These are phyloP conservation scores for Drosophila nannoptera DNA, from an alignment of 1,140 invertebrate genomes.

Conservation along the genomic window DNA sequence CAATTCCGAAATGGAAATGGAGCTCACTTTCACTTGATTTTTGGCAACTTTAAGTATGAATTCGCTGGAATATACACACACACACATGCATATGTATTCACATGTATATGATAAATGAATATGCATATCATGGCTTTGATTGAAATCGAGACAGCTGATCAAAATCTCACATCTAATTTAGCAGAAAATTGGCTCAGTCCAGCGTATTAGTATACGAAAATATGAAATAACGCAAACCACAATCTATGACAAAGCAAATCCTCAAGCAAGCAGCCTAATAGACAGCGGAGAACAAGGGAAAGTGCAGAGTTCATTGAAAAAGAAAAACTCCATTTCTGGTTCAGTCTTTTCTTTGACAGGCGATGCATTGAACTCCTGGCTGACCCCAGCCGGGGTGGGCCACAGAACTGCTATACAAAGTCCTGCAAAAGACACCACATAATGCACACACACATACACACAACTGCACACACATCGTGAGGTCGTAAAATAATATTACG, in stretches of 20 bases:
- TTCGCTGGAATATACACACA: background rate
- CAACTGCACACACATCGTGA: conserved; percentile 1
- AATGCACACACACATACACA: conserved; percentile 17
- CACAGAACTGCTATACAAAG: conserved; percentile 4
- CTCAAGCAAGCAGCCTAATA: conserved; percentile 10
- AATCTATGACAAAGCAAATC: background rate
- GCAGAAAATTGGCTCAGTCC: background rate
- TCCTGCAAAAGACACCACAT: conserved; percentile 26
- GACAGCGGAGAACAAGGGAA: conserved; percentile 14
- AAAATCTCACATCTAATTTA: background rate
- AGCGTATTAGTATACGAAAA: background rate
- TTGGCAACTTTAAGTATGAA: background rate
- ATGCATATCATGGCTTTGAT: background rate
- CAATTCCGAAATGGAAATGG: conserved; percentile 51
- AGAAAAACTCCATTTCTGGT: conserved; percentile 24
- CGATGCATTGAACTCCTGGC: conserved; percentile 24
- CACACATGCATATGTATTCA: too few species aligned
- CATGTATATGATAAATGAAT: too few species aligned
- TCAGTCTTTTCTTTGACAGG: conserved; percentile 6
- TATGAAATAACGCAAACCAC: background rate
- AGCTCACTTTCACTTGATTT: conserved; percentile 26
- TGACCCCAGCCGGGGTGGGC: conserved; percentile 35
- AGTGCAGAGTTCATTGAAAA: conserved; percentile 7
- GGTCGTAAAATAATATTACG: conserved; percentile 33
- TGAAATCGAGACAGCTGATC: conserved; percentile 6